Percentiles rank a stretch among this genome's conserved stretches.
phyloP scores from a whole-genome alignment of 2,888 invertebrate species.

The Caenorhabditis auriculariae region DNA sequence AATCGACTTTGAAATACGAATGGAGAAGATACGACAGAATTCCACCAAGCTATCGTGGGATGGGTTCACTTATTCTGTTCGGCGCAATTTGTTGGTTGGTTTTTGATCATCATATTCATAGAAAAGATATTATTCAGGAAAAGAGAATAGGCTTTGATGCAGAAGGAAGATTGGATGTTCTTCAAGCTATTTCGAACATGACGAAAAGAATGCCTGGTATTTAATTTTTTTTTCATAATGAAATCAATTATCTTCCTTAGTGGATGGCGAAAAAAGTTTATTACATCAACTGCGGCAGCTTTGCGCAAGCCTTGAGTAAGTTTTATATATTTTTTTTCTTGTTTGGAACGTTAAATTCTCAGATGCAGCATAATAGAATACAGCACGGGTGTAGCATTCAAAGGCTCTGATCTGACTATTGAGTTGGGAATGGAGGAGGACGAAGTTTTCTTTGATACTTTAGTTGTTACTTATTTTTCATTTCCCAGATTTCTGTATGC shows the following conservation, averaged over 20 bases:
- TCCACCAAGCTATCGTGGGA: conserved; percentile 32
- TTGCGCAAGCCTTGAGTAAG: conserved; percentile 23
- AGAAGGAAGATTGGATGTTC: conserved; percentile 25
- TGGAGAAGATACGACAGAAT: conserved; percentile 32
- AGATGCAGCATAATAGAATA: background rate
- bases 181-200: conserved; percentile 24
- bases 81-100: conserved; percentile 29
- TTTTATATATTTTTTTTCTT: background rate
- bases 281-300: conserved; percentile 13
- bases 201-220: conserved; percentile 17
- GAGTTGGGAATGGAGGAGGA: conserved; percentile 15
- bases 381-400: background rate
- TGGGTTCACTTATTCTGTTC: conserved; percentile 18
- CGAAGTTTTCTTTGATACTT: background rate
- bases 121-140: conserved; percentile 15
- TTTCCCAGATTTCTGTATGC: conserved; percentile 22
- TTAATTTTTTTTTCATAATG: background rate
- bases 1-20: conserved; percentile 31
- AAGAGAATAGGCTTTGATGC: conserved; percentile 26
- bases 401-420: conserved; percentile 12
- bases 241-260: background rate
- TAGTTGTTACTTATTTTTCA: background rate
- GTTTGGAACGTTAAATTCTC: background rate
- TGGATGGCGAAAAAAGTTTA: conserved; percentile 9
- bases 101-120: background rate